Evolutionary conservation across 2,797 vertebrate species (phyloP).

Genomic region (Acanthurus lineatus): DNA sequence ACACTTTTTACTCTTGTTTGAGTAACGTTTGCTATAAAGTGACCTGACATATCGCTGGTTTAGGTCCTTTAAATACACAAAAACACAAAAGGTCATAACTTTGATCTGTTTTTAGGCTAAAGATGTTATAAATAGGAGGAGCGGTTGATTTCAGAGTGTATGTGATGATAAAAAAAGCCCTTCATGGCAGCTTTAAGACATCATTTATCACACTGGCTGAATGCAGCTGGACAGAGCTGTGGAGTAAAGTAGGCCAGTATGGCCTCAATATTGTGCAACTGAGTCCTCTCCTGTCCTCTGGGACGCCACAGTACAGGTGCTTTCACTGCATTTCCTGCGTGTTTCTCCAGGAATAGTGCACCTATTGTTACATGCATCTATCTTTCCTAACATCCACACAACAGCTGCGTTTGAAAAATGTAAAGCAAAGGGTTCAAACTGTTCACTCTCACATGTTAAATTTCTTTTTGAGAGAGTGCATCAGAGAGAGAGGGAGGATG

Average conservation of each 20-base stretch:
- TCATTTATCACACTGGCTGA: constrained; percentile 36
- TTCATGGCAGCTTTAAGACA: constrained; percentile 24
- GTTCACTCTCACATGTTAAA: neutral
- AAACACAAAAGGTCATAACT: too few relatives aligned
- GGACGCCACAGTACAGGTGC: constrained; percentile 50
- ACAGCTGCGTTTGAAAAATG: constrained; percentile 10
- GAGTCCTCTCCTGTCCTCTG: constrained; percentile 23
- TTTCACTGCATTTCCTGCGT: constrained; percentile 10
- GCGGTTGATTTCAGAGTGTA: neutral
- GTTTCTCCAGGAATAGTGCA: constrained; percentile 43
- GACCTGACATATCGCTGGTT: too few relatives aligned
- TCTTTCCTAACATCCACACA: constrained; percentile 11
- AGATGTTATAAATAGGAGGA: neutral
- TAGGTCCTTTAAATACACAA: too few relatives aligned
- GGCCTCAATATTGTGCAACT: constrained; percentile 47
- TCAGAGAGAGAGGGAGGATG: neutral
- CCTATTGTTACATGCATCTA: constrained; percentile 15
- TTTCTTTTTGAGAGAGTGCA: neutral
- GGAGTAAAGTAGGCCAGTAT: constrained; percentile 61
- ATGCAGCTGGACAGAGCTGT: constrained; percentile 17
- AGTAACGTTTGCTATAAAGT: too few relatives aligned
- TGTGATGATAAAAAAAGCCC: constrained; percentile 14
- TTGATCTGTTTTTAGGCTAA: neutral
- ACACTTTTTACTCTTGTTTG: too few relatives aligned
- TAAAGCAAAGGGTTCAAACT: neutral